Evolutionary conservation across 2,797 vertebrate species (phyloP), one percentile per base, ranked within the genome.

Genomic region (Acipenser oxyrinchus): DNA sequence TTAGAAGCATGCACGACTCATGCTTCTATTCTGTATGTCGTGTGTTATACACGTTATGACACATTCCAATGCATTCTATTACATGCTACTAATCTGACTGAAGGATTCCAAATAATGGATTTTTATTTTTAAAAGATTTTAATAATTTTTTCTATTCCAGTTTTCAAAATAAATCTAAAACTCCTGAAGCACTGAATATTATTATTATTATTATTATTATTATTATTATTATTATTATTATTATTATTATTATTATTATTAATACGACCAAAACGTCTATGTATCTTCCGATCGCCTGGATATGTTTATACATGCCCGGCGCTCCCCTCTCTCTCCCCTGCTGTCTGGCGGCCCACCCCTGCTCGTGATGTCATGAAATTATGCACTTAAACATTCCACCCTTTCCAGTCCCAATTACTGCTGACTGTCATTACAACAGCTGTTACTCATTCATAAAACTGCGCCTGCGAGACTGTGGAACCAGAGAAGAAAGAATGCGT

Each of bases 231-330:
- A n/a, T 55, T 9, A 10, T 55, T 55, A 55, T 55, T 9, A n/a
- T n/a, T 55, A 10, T 55, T 55, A 55, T n/a, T 55, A 55, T 55
- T 10, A 55, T 55, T 55, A 55, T 55, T 9, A n/a, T n/a, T 55
- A 37, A 37, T 37, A 37, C 23, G 23, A 37, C 23, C 23, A 37
- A 37, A 37, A 37, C 23, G 23, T 37, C 23, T 37, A 1, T 18
- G 15, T 18, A 37, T 68, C 78, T 70, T 67, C 80, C 74, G 55
- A 80, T 83, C 65, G 76, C 66, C 70, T 72, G 90, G 92, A 92
- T 90, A 78, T 93, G 93, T 87, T 80, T 73, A 86, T 86, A 91
- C 92, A 86, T 89, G 93, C 87, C 89, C 88, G 68, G 79, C 80
- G 78, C 69, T 78, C 76, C 71, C 77, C 72, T 72, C 69, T 70